Base-by-base conservation (phyloP, 2,797 vertebrate genomes). In the Poecilia gillii region DNA sequence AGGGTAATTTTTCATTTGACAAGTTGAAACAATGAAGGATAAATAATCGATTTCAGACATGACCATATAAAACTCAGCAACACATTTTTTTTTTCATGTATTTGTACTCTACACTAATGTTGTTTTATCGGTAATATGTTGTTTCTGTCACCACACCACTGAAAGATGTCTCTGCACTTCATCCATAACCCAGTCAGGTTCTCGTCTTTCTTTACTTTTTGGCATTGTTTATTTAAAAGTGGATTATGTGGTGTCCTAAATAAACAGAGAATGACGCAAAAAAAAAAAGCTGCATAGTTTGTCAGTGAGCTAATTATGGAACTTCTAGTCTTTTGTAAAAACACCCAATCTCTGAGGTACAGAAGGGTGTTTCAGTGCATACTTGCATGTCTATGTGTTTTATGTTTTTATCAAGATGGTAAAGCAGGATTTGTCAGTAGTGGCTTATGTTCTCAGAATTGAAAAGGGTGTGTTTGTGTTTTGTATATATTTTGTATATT, bases 331-430 rank as follows among this genome's bases (percentile, higher is more conserved):
- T 75, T 80, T 85, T 74, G 55, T 46, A 84, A 84, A 82, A 62
- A 80, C 82, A 84, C 77, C 72, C 49, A 43, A 47, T 88, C 87
- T 73, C 51, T 43, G 59, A 68, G 66, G 80, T 83, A 87, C 82
- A 73, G 72, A 2, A 36, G 9, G 41, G 23, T 75, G 4, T 76
- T 84, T 33, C 77, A 71, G 59, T 31, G 51, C 46, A 83, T 73
- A 62, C 87, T 79, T 85, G 78, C 51, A 74, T 49, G 47, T 81
- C 62, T 64, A 46, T 76, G 74, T 45, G 8, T 12, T 68, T 41
- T 25, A 13, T 25, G 14, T 43, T 70, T 25, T 43, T 12, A 41
- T 70, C 23, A 70, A 43, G 9, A 13, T 39, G 62, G 31, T 66
- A 23, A 66, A 66, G 33, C 9, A 3, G 7, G 6, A 39, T 66